Base-by-base conservation (phyloP, 2,113 vertebrate genomes). In the Gallinago jamesoni region DNA sequence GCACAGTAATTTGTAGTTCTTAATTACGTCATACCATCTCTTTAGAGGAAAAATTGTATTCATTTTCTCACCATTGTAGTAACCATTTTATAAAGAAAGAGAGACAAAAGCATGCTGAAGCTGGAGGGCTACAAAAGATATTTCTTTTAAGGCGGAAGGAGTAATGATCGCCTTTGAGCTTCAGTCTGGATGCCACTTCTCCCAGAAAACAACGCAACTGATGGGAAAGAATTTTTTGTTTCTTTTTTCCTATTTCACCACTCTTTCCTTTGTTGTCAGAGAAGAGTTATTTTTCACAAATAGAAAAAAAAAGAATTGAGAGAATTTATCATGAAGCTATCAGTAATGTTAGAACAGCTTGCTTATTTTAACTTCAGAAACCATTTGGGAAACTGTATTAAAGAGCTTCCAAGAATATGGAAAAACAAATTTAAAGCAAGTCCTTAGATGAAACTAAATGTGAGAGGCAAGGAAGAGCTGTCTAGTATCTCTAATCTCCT, bases 21-120 rank as follows among this genome's bases (percentile, higher is more conserved):
- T 94, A 96, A 96, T 90, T 94, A 89, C 92, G 57, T 45, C 45
- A 76, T 52, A 43, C 25, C 14, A 82, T 69, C 31, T 81, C 62
- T 94, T 96, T 41, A 39, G 33, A 82, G 12, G n/a, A 45, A 92
- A 92, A 93, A 90, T 13, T 48, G 27, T n/a, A 81, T 77, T 90
- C 14, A 76, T 94, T 94, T 84, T 72, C 27, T 62, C 52, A 75
- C 18, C 48, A 50, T 8, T 56, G 37, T 57, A 84, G 22, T 73
- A 37, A 64, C 25, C 17, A 72, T 80, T 94, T 60, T 93, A 89
- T 90, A 77, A 78, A 85, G 59, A 83, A 72, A 47, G 33, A 85
- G 31, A 95, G 41, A 73, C 37, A 90, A 66, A 90, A 87, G 24
- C n/a, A 76, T 59, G 31, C 7, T 83, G 37, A 89, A 66, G 57